phyloP scores from a whole-genome alignment of 1,140 invertebrate species.

The Tetramorium alpestre region DNA sequence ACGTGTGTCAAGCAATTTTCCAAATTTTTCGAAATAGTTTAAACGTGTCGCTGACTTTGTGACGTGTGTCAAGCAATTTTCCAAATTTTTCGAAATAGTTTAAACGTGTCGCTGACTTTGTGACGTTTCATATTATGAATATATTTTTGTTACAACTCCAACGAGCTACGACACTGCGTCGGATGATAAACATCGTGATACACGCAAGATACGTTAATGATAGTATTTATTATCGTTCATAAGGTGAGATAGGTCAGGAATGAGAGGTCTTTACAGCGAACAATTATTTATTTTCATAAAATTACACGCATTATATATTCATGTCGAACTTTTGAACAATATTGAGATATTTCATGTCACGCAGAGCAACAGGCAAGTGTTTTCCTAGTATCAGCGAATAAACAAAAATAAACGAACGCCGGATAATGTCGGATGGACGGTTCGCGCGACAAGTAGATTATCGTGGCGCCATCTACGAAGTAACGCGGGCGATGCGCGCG shows the following conservation, averaged over 20 bases:
- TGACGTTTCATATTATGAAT: neutral
- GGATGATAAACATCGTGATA: slow-evolving; percentile 1
- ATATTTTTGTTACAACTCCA: neutral
- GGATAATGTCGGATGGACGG: neutral
- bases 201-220: neutral
- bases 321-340: neutral
- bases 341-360: neutral
- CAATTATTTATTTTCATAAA: neutral
- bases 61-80: neutral
- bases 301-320: neutral
- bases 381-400: neutral
- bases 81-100: neutral
- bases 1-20: neutral
- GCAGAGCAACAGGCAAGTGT: neutral
- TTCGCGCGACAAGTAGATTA: neutral
- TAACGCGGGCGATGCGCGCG: neutral
- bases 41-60: neutral
- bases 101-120: neutral
- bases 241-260: neutral
- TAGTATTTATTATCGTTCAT: neutral
- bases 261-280: neutral
- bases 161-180: neutral
- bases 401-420: neutral
- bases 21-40: neutral
- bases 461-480: slow-evolving; percentile 27